Conservation (phyloP, 1,140 invertebrate species). For the Lordiphosa clarofinis region DNA sequence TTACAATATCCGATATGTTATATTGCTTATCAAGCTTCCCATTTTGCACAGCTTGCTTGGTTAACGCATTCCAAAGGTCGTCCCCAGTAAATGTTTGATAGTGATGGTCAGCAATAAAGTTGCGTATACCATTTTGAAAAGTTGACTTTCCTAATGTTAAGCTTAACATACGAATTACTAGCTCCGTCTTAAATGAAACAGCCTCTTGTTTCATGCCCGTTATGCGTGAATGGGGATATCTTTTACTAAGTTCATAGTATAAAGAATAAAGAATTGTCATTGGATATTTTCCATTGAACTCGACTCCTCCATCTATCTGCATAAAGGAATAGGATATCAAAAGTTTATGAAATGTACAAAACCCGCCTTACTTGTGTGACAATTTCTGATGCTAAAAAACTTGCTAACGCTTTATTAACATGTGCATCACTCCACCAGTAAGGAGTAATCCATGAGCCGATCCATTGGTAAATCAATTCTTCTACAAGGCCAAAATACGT, state of each 20-base stretch:
- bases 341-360: background rate
- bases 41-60: constrained; percentile 84
- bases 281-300: constrained; percentile 87
- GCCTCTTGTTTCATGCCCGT: constrained; percentile 87
- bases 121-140: constrained; percentile 88
- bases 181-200: constrained; percentile 86
- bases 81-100: constrained; percentile 88
- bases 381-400: constrained; percentile 86
- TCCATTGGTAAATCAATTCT: constrained; percentile 87
- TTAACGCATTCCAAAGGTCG: constrained; percentile 90
- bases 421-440: constrained; percentile 86
- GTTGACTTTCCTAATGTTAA: constrained; percentile 89
- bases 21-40: constrained; percentile 82
- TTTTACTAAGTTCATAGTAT: constrained; percentile 88
- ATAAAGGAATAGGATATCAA: background rate
- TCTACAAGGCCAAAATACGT: constrained; percentile 84
- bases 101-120: constrained; percentile 85
- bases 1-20: constrained; percentile 85
- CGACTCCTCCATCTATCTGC: constrained; percentile 84
- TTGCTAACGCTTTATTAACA: constrained; percentile 86
- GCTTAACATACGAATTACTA: constrained; percentile 96
- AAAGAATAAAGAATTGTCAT: constrained; percentile 87
- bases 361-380: constrained; percentile 82
- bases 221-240: constrained; percentile 86
- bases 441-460: constrained; percentile 86